These are phyloP conservation scores for Pipistrellus pygmaeus DNA, from an alignment of 2,797 vertebrate species.

Conservation along the genomic window DNA sequence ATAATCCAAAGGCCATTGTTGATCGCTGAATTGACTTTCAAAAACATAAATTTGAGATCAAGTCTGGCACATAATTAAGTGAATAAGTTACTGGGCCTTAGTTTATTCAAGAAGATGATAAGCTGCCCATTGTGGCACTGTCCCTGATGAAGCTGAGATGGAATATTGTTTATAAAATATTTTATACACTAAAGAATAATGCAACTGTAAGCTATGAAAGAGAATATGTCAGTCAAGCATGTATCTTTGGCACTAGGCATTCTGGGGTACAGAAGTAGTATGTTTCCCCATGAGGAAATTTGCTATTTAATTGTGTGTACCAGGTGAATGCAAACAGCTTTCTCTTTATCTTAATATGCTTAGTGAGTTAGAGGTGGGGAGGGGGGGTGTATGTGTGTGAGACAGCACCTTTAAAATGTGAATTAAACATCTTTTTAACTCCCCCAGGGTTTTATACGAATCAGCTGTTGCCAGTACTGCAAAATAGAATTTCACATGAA, in stretches of 20 bases:
- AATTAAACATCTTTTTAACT: slow-evolving; percentile 11
- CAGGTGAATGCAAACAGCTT: not conserved
- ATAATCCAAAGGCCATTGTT: not conserved
- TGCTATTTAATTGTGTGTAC: not conserved
- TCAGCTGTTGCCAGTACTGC: slow-evolving; percentile 93
- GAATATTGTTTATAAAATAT: not conserved
- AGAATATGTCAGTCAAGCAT: not conserved
- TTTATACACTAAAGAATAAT: not conserved
- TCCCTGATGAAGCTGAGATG: not conserved
- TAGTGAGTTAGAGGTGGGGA: not conserved
- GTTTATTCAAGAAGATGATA: slow-evolving; percentile 32
- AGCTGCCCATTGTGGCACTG: not conserved
- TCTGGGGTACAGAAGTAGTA: not conserved
- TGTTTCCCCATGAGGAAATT: not conserved
- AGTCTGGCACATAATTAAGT: not conserved
- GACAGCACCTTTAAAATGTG: not conserved
- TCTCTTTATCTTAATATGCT: not conserved
- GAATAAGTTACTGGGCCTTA: not conserved
- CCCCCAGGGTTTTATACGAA: slow-evolving; percentile 94
- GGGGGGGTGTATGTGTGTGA: not conserved
- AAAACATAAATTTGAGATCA: not conserved
- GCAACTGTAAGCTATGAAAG: not conserved
- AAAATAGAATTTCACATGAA: slow-evolving; percentile 94
- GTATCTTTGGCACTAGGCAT: not conserved
- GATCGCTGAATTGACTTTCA: not conserved